Evolutionary conservation across 37 sponge, comb jelly and placozoan genomes (phyloP).

Genomic region (Bolinopsis microptera): DNA sequence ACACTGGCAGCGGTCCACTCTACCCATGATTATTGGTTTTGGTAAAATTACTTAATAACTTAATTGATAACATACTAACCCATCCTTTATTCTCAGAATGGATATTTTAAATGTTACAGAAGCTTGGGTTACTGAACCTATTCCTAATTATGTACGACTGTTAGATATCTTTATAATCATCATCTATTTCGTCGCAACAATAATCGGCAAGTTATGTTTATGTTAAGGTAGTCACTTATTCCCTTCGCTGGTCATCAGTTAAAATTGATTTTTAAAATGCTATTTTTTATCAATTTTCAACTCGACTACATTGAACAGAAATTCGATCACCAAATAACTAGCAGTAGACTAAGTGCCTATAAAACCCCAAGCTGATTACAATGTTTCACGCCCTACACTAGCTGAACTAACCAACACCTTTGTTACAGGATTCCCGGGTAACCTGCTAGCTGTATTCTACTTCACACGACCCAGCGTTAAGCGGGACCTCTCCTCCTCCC

Average conservation of each 20-base stretch:
- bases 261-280: background rate
- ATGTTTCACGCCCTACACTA: too few species aligned
- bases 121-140: background rate
- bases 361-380: too few species aligned
- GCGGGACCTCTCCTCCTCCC: background rate
- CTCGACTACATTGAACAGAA: too few species aligned
- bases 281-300: too few species aligned
- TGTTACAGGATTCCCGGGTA: constrained; percentile 57
- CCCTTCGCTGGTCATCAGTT: background rate
- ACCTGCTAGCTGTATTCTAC: constrained; percentile 37
- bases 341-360: too few species aligned
- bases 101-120: background rate
- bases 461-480: constrained; percentile 7
- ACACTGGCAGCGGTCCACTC: too few species aligned
- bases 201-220: background rate
- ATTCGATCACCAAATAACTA: too few species aligned
- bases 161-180: background rate
- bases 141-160: background rate
- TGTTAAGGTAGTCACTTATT: background rate
- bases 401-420: too few species aligned
- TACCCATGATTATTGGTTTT: too few species aligned
- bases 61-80: too few species aligned
- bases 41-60: too few species aligned
- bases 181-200: background rate
- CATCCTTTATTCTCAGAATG: background rate